Evolutionary conservation across 1,140 invertebrate genomes (phyloP), one percentile per base, ranked within the genome.

Genomic region (Papilio machaon): DNA sequence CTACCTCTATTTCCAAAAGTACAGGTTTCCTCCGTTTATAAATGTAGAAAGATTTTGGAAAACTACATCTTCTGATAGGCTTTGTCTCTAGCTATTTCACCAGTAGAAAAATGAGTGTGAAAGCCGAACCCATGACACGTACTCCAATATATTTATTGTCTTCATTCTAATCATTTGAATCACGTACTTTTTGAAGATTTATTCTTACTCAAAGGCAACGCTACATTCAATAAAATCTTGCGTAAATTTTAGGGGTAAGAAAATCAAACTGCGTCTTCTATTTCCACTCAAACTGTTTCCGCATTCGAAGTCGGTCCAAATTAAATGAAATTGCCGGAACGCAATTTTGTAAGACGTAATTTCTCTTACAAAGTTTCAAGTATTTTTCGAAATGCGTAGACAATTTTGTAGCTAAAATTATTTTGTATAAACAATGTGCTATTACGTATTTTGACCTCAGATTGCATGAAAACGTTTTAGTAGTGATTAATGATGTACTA

Each of bases 301-400:
- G 30, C 64, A 43, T 43, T 43, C 38, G 38, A 43, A 35, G 60
- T 67, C 64, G 64, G 64, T 70, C 13, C 30, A 35, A 70, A 70
- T 38, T 70, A 15, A 35, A 70, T 70, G 30, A 70, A 70, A 70
- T 70, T 70, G 64, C 30, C 64, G 30, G 64, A 70, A 70, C 23
- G 64, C 64, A 70, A 70, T 70, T 35, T 70, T 4, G 64, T 35
- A 15, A 70, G 19, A 64, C 23, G 64, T 70, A 70, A 35, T 70
- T 70, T 70, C 64, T 70, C 30, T 70, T 70, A 38, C 60, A 58
- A 58, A 35, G 64, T 70, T 64, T 13, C 30, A 38, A 35, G 23
- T 35, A 13, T 38, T 70, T 70, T 70, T 30, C 19, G 19, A 64
- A 64, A 64, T 67, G 9, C 11, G 64, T 67, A 67, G 30, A 10